Conservation (phyloP, 2,797 vertebrate genomes). For the Onychomys leucogaster region DNA sequence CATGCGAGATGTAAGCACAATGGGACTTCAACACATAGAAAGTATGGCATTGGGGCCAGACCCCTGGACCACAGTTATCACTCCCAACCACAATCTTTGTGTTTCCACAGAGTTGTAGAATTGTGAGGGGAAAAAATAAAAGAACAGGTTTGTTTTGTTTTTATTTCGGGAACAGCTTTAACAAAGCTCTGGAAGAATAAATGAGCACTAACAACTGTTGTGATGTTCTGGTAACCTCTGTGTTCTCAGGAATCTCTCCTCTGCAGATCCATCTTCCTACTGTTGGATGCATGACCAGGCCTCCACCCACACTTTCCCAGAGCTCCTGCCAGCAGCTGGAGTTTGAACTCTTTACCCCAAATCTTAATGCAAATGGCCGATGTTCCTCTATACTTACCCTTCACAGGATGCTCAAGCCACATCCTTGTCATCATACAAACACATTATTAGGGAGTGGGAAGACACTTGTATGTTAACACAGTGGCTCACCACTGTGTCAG, state of each 20-base stretch:
- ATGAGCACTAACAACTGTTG: not conserved
- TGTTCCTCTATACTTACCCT: not conserved
- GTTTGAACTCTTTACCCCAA: not conserved
- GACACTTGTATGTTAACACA: not conserved
- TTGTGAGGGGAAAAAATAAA: not conserved
- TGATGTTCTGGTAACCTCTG: not conserved
- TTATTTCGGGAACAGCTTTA: not conserved
- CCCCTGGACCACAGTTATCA: not conserved
- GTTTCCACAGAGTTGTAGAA: not conserved
- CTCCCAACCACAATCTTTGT: not conserved
- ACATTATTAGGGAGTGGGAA: not conserved
- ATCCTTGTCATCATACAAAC: not conserved
- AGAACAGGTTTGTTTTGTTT: not conserved
- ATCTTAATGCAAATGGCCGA: not conserved
- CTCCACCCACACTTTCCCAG: not conserved
- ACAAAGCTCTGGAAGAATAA: slow-evolving; percentile 22
- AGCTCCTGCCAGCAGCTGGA: not conserved
- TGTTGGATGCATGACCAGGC: not conserved
- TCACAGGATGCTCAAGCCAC: not conserved
- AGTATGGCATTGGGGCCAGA: not conserved
- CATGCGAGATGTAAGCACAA: not conserved
- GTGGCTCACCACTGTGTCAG: not conserved
- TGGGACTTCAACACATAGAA: not conserved
- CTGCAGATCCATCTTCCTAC: not conserved
- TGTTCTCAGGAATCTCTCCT: not conserved